A percentile compares a stretch with the other conserved stretches of the same genome.
Evolutionary conservation across 2,113 vertebrate species (phyloP).

Genomic region (Cinclus mexicanus): DNA sequence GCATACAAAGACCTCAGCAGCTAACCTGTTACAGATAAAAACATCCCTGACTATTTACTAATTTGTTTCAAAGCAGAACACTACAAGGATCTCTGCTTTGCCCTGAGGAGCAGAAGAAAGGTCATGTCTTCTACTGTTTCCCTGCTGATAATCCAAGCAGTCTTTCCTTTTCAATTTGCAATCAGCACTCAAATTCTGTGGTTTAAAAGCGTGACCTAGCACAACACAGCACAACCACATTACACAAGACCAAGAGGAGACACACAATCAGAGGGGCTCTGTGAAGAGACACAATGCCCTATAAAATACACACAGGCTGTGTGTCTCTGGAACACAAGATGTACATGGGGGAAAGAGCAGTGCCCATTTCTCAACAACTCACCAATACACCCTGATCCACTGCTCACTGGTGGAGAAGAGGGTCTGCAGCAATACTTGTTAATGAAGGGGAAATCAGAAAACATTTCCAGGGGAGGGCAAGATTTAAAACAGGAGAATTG

Average conservation of each 20-base stretch:
- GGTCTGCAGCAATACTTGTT: neutral
- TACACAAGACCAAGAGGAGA: accelerated
- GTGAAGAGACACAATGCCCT: neutral
- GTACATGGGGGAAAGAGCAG: accelerated
- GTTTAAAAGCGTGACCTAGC: neutral
- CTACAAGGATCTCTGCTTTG: neutral
- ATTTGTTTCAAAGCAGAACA: neutral
- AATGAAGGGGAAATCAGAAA: neutral
- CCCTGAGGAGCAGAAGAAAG: neutral
- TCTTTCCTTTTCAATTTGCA: neutral
- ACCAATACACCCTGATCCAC: neutral
- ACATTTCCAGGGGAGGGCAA: neutral
- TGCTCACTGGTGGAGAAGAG: neutral
- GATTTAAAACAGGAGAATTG: neutral
- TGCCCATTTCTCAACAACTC: neutral
- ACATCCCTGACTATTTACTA: neutral
- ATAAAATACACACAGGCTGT: neutral
- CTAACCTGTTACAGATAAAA: neutral
- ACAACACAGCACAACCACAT: accelerated
- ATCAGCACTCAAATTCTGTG: neutral
- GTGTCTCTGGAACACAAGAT: neutral
- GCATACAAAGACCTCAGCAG: neutral
- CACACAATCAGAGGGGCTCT: neutral
- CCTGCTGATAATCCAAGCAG: neutral
- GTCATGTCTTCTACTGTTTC: neutral